A percentile compares a stretch with the other conserved stretches of the same genome.
Conservation (phyloP, 2,113 vertebrate species). For the Nyctibius bracteatus region DNA sequence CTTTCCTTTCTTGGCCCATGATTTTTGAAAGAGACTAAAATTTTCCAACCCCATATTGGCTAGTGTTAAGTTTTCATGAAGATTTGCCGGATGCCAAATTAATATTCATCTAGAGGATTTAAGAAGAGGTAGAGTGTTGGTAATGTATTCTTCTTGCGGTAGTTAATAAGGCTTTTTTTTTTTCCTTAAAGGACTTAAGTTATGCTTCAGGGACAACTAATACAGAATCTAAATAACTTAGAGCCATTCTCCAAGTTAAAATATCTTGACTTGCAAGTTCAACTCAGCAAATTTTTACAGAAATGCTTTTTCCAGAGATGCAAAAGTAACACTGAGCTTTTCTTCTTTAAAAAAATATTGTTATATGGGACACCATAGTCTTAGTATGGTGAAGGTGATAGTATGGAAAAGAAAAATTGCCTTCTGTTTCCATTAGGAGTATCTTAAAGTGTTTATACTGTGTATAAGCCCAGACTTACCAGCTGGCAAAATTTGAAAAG, state of each 20-base stretch:
- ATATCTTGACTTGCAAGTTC: conserved; percentile 31
- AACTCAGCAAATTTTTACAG: conserved; percentile 24
- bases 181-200: neutral
- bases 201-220: neutral
- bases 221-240: conserved; percentile 29
- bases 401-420: neutral
- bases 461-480: neutral
- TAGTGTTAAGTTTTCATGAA: conserved; percentile 20
- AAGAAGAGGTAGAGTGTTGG: conserved; percentile 9
- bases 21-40: neutral
- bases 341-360: neutral
- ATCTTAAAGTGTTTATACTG: neutral
- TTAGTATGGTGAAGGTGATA: neutral
- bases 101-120: neutral
- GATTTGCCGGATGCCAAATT: neutral
- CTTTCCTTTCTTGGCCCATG: neutral
- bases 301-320: conserved; percentile 11
- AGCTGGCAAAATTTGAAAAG: conserved; percentile 30
- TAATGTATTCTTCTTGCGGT: conserved; percentile 15
- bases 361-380: neutral
- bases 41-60: conserved; percentile 15
- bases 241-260: neutral
- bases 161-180: neutral
- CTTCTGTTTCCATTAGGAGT: neutral
- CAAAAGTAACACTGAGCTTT: neutral